Base-by-base conservation (phyloP, 2,113 vertebrate genomes). In the Panurus biarmicus region DNA sequence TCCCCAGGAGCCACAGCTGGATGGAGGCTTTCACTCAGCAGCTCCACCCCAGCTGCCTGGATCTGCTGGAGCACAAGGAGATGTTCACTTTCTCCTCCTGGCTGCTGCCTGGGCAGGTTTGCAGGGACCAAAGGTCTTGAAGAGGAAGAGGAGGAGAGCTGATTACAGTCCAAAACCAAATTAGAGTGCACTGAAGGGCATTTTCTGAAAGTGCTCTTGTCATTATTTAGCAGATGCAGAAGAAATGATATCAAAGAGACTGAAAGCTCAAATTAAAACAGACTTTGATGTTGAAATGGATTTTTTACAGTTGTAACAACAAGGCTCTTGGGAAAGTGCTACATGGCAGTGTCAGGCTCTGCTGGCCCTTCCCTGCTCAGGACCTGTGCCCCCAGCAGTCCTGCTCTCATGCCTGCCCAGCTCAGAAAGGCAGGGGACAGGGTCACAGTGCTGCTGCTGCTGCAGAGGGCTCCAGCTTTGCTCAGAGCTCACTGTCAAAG, bases 181-280 rank as follows among this genome's bases (percentile, higher is more conserved):
- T 42, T 54, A 82, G 47, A 87, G 36, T 77, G 48, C 20, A 18
- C 31, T 24, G 50, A 72, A 85, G 28, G 60, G 38, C 61, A 72
- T 69, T 73, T 56, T 67, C 74, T 85, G 48, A 67, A 92, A 87
- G 73, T 15, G 2, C 21, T 82, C 2, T 0, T 57, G 50, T 78
- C 54, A 15, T 60, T 94, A 67, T 72, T 87, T 84, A 87, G 60
- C 65, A 81, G 54, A 61, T 12, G 8, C 56, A 72, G 57, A 58
- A 92, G 67, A 90, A 93, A 83, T 74, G 0, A 83, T 85, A 92
- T 86, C 66, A 60, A 85, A 79, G 81, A 84, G 58, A 91, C 50
- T 45, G 54, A 91, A 93, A 66, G 75, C 79, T 93, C 79, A 77
- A 85, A 85, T 69, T 78, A 86, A 94, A 94, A 67, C 35, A 23